Conservation (phyloP, 2,797 vertebrate species). For the Sebastes glaucus region DNA sequence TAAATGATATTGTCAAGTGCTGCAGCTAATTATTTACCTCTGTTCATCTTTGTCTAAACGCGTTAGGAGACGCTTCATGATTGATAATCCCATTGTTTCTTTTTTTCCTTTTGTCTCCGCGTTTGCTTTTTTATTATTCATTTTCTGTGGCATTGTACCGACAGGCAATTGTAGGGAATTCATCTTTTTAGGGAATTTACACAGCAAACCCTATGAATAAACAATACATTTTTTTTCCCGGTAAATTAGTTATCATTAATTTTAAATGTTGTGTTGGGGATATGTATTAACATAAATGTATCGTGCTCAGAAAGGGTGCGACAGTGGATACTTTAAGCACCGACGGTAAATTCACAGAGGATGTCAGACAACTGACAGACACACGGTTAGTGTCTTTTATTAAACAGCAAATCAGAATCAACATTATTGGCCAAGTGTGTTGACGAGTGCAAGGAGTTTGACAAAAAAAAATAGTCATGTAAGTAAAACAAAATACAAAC, state of each 20-base stretch:
- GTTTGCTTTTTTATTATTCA: constrained; percentile 82
- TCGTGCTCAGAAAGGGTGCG: constrained; percentile 21
- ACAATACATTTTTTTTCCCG: constrained; percentile 67
- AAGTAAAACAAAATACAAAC: not conserved
- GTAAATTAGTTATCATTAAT: constrained; percentile 85
- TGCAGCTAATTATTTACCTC: constrained; percentile 78
- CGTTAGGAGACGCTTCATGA: constrained; percentile 62
- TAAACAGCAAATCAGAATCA: not conserved
- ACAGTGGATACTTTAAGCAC: constrained; percentile 49
- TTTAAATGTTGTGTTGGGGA: constrained; percentile 77
- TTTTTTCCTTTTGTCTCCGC: constrained; percentile 71
- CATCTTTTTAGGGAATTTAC: constrained; percentile 81
- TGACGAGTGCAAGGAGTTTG: not conserved
- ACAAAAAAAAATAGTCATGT: not conserved
- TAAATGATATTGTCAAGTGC: constrained; percentile 72
- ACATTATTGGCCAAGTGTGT: not conserved
- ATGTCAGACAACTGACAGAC: constrained; percentile 25
- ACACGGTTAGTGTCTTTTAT: constrained; percentile 5
- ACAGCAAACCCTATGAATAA: constrained; percentile 82
- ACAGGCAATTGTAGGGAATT: constrained; percentile 81
- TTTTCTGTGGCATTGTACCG: constrained; percentile 69
- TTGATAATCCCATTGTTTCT: constrained; percentile 80
- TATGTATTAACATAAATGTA: constrained; percentile 68
- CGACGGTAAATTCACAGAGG: constrained; percentile 28
- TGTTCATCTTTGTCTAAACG: constrained; percentile 67